A percentile compares a stretch with the other conserved stretches of the same genome.
Conservation (phyloP, 2,113 vertebrate genomes). For the Amphiprion ocellaris region DNA sequence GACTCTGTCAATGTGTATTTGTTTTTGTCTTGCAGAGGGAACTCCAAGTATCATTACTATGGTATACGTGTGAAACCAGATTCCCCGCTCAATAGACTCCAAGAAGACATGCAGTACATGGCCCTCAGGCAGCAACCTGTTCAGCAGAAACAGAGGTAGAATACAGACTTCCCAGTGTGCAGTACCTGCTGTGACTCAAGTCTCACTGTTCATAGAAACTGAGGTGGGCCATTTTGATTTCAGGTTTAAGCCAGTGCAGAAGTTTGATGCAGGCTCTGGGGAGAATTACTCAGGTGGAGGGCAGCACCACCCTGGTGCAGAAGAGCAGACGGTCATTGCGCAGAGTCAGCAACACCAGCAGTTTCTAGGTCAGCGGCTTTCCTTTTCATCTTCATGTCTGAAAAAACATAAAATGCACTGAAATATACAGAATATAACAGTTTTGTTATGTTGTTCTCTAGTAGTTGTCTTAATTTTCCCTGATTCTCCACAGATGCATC, state of each 20-base stretch:
- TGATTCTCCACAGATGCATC: conserved; percentile 87
- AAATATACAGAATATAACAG: not conserved
- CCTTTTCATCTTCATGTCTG: not conserved
- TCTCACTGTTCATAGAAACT: not conserved
- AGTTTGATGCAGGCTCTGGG: conserved; percentile 88
- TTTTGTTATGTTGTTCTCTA: not conserved
- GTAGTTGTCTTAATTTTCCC: not conserved
- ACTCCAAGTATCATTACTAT: conserved; percentile 99
- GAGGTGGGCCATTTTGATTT: conserved; percentile 1
- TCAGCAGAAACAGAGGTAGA: conserved; percentile 96
- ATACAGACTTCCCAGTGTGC: not conserved
- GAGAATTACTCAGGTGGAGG: conserved; percentile 86
- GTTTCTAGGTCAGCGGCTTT: conserved; percentile 89
- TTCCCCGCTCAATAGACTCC: conserved; percentile 94
- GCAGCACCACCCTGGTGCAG: conserved; percentile 84
- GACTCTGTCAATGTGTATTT: conserved; percentile 1
- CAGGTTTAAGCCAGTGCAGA: conserved; percentile 94
- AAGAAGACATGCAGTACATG: conserved; percentile 98
- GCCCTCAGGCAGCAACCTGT: conserved; percentile 96
- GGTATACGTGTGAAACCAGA: conserved; percentile 98
- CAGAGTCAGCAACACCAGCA: conserved; percentile 99
- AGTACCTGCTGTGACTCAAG: not conserved
- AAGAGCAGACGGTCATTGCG: conserved; percentile 92
- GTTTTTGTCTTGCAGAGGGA: conserved; percentile 86
- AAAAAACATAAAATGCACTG: not conserved